Conservation (phyloP, 2,113 vertebrate genomes). For the Accipiter cooperii region DNA sequence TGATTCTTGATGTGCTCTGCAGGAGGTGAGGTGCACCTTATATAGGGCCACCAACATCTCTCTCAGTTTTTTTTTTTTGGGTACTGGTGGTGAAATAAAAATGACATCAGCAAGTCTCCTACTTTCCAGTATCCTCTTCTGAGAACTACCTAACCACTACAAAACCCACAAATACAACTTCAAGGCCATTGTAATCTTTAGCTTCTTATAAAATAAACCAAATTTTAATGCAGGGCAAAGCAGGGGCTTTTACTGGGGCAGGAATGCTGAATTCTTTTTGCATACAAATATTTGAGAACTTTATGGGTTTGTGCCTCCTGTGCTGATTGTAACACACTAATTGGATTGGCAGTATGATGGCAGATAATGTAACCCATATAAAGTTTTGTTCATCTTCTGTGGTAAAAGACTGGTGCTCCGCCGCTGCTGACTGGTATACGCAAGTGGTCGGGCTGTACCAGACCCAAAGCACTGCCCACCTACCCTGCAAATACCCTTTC, state of each 20-base stretch:
- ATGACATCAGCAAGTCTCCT: slow-evolving; percentile 74
- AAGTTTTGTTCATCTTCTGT: not conserved
- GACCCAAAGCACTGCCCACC: not conserved
- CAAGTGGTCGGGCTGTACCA: not conserved
- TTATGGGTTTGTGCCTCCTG: not conserved
- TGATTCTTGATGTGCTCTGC: slow-evolving; percentile 26
- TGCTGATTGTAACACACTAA: not conserved
- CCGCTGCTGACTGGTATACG: not conserved
- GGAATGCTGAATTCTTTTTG: not conserved
- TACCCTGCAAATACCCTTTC: not conserved
- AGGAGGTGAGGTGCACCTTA: slow-evolving; percentile 51
- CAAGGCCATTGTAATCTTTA: not conserved
- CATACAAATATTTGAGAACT: not conserved
- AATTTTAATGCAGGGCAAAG: not conserved
- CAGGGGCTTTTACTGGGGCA: not conserved
- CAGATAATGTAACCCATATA: not conserved
- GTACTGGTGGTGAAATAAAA: slow-evolving; percentile 31
- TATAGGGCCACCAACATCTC: slow-evolving; percentile 58
- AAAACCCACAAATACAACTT: slow-evolving; percentile 64
- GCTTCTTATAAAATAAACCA: slow-evolving; percentile 46
- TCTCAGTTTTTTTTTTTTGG: slow-evolving; percentile 2
- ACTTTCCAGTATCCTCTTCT: slow-evolving; percentile 75
- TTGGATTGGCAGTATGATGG: not conserved
- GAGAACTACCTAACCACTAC: slow-evolving; percentile 74
- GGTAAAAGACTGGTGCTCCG: not conserved